Evolutionary conservation across 1,140 invertebrate species (phyloP).

Genomic region (Riptortus pedestris): DNA sequence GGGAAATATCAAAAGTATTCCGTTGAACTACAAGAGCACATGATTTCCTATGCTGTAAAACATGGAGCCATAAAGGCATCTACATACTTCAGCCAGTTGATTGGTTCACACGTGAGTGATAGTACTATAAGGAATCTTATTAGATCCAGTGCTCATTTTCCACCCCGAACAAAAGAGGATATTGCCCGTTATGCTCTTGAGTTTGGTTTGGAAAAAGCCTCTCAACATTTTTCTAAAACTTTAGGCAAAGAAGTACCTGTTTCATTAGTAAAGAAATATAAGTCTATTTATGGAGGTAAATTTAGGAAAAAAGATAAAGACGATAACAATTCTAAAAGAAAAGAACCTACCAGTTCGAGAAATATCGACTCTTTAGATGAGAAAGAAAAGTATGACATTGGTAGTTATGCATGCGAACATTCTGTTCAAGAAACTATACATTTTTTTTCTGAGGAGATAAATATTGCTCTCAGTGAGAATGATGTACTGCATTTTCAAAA

Average conservation of each 20-base stretch:
- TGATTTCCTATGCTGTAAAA: constrained; percentile 35
- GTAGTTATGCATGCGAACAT: constrained; percentile 33
- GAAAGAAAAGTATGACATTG: constrained; percentile 36
- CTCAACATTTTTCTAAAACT: constrained; percentile 33
- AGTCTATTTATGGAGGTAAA: constrained; percentile 31
- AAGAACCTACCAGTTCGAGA: constrained; percentile 16
- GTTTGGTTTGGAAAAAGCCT: constrained; percentile 35
- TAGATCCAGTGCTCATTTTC: constrained; percentile 34
- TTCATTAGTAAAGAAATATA: constrained; percentile 36
- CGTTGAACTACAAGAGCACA: constrained; percentile 36
- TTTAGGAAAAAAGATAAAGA: constrained; percentile 27
- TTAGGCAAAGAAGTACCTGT: constrained; percentile 33
- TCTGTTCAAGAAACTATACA: constrained; percentile 33
- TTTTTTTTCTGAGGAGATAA: constrained; percentile 35
- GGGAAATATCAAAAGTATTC: constrained; percentile 38
- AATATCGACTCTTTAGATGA: constrained; percentile 29
- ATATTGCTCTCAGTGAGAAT: constrained; percentile 35
- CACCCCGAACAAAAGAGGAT: constrained; percentile 35
- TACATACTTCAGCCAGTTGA: constrained; percentile 34
- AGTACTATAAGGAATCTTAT: constrained; percentile 38
- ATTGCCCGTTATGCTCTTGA: constrained; percentile 36
- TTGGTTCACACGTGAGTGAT: constrained; percentile 35
- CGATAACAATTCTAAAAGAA: constrained; percentile 12
- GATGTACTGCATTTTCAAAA: too few species aligned
- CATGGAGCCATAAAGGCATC: constrained; percentile 35